Base-by-base conservation (phyloP, 92 coral and sea anemone genomes). In the Paramuricea clavata region DNA sequence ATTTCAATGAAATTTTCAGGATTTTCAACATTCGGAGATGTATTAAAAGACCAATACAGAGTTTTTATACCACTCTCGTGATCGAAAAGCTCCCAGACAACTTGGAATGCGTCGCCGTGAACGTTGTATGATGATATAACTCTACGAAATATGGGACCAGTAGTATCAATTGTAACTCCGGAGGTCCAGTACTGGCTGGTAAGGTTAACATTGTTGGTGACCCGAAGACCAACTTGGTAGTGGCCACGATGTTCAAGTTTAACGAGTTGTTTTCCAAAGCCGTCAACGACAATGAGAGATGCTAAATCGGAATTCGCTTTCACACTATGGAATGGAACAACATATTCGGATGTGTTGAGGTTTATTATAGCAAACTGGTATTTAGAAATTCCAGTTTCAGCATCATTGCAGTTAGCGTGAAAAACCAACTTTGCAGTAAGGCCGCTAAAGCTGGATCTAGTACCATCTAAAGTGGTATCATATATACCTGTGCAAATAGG, bases 341-440 rank as follows among this genome's bases (percentile, higher is more conserved):
- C 49, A 36, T 76, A 83, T 27, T 87, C 42, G 12, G 81, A 65
- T 12, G 91, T 85, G 31, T 12, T 42, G n/a, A 50, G 74, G 23
- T 88, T 93, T 81, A 91, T 90, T 19, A 96, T 94, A 25, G 98
- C 91, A 74, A 94, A 96, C 61, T 93, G 93, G 80, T 91, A 90
- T 16, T 25, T 52, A 34, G 70, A 81, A 23, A 96, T 80, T 16
- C 89, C 83, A 1, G 98, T 89, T 70, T 96, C 98, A 19, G 77
- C 65, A 68, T 96, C 99, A 78, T 78, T 72, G 61, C 98, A 96
- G 30, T 56, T 81, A 94, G 95, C 93, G 0, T 94, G 88, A 47
- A 96, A 88, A 7, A 47, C 69, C 13, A 92, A 85, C 21, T 80
- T 91, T 23, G 68, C 84, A 15, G 92, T 81, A 15, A 89, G 78